These are phyloP conservation scores for Antrozous pallidus DNA, from an alignment of 2,797 vertebrate species.

Conservation along the genomic window DNA sequence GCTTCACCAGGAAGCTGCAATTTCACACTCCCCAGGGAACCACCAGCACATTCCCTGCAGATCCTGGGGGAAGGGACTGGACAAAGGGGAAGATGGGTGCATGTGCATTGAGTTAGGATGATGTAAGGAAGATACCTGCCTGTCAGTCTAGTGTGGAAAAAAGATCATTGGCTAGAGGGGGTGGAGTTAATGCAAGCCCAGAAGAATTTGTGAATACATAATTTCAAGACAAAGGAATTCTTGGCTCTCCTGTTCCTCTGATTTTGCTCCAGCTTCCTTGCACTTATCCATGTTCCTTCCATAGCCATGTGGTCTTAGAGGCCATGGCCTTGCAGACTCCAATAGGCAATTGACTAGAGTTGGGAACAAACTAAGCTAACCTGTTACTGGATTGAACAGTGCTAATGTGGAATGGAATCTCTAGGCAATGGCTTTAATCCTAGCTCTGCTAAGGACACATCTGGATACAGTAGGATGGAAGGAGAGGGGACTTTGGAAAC, in stretches of 20 bases:
- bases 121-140: too few relatives aligned
- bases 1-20: too few relatives aligned
- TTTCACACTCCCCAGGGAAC: too few relatives aligned
- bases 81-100: too few relatives aligned
- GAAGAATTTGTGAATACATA: too few relatives aligned
- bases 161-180: too few relatives aligned
- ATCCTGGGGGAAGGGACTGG: too few relatives aligned
- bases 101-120: too few relatives aligned
- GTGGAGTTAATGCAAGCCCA: too few relatives aligned
- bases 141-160: too few relatives aligned
- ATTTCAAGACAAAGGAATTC: background rate
- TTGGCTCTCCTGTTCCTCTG: background rate
- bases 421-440: background rate
- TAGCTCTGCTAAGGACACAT: background rate
- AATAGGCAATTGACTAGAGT: background rate
- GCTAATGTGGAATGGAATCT: background rate
- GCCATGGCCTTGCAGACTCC: background rate
- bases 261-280: background rate
- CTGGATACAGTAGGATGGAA: background rate
- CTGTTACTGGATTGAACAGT: background rate
- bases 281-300: background rate
- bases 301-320: background rate
- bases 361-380: background rate
- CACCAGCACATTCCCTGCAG: too few relatives aligned
- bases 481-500: too few relatives aligned